Percentiles rank a stretch among this genome's conserved stretches.
phyloP scores from a whole-genome alignment of 2,888 invertebrate species.

The Chloroclystis v-ata region DNA sequence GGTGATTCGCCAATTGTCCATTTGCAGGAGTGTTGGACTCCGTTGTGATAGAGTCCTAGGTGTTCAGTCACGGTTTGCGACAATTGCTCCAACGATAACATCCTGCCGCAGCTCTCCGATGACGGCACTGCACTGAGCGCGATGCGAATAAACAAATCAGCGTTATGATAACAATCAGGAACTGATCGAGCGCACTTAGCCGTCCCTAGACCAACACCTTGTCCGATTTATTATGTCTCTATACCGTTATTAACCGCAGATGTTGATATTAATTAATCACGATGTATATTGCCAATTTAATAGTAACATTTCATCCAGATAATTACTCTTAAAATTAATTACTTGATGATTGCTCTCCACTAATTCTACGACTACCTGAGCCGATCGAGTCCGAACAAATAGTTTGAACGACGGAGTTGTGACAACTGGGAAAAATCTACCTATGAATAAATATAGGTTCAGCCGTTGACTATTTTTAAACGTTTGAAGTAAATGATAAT shows the following conservation, averaged over 20 bases:
- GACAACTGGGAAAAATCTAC: conserved; percentile 53
- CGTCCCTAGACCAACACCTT: conserved; percentile 47
- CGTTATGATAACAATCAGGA: conserved; percentile 64
- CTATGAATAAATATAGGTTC: conserved; percentile 49
- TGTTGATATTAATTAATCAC: conserved; percentile 50
- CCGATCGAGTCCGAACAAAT: conserved; percentile 32
- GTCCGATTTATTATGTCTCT: conserved; percentile 36
- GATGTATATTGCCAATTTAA: conserved; percentile 56
- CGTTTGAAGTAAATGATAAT: conserved; percentile 44
- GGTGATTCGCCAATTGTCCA: conserved; percentile 81
- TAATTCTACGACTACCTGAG: conserved; percentile 49
- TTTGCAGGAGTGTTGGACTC: conserved; percentile 47
- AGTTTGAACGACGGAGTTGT: conserved; percentile 53
- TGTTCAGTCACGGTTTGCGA: conserved; percentile 66
- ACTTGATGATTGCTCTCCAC: conserved; percentile 25
- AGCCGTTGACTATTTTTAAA: conserved; percentile 61
- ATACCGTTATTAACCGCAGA: conserved; percentile 56
- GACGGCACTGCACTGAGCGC: conserved; percentile 67
- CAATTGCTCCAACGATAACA: conserved; percentile 75
- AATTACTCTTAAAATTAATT: conserved; percentile 32
- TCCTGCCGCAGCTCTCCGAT: conserved; percentile 65
- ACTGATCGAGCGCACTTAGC: conserved; percentile 51
- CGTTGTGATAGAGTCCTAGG: conserved; percentile 53
- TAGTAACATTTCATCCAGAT: conserved; percentile 47
- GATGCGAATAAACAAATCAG: conserved; percentile 62